Evolutionary conservation across 2,888 invertebrate species (phyloP), one percentile per base, ranked within the genome.

Genomic region (Tetramorium bicarinatum): DNA sequence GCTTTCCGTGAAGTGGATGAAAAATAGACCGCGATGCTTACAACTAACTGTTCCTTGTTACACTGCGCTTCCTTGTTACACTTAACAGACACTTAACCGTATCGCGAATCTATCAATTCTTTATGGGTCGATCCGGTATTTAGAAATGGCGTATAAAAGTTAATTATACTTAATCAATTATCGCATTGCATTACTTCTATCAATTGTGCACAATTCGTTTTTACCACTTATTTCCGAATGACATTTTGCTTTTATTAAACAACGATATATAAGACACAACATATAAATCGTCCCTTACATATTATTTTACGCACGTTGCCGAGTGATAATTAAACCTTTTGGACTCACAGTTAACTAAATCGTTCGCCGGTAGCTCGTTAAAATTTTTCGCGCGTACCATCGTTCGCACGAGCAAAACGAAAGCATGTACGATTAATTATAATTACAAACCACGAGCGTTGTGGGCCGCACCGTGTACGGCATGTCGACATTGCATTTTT

Each of bases 341-440:
- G 21, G 21, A 18, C 18, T 34, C 38, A 56, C 71, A 47, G 44
- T 69, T 80, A 80, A 77, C 67, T 34, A 41, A 79, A 71, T 59
- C 59, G 47, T 69, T 71, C 38, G 18, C 59, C 67, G 18, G 59
- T 59, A 47, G 69, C 79, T 80, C 71, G 79, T 80, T 80, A 80
- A 80, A 47, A 80, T 80, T 80, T 80, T 80, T 80, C 71, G 25
- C 59, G 69, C 79, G 56, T 44, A 79, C 21, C 67, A 44, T 56
- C 56, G 18, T 56, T 79, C 47, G 59, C 38, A 44, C 59, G 34
- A 59, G 47, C 59, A 80, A 59, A 69, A 66, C 54, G 66, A 66
- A 52, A 71, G 71, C 59, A 56, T 25, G 59, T 59, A 69, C 71
- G 38, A 80, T 80, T 80, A 71, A 80, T 80, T 80, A 80, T 80